Conservation (phyloP, 64 coral and sea anemone species). For the Actinia equina region DNA sequence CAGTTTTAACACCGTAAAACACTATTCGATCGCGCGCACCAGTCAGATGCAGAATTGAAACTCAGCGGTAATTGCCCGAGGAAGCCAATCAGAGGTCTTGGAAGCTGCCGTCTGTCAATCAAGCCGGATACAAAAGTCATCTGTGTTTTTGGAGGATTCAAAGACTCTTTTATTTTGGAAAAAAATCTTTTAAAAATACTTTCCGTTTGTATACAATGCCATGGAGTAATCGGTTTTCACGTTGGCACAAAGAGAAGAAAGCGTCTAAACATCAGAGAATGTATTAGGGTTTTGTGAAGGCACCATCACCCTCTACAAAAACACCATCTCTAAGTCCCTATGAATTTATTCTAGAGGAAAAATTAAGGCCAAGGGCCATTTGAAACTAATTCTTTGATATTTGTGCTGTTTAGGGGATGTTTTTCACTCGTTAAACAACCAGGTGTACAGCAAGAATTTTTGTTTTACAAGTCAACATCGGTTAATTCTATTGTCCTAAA, state of each 20-base stretch:
- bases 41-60: slow-evolving; percentile 64
- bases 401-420: background rate
- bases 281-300: background rate
- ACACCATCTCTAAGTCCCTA: background rate
- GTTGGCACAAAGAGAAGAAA: background rate
- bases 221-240: background rate
- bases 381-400: background rate
- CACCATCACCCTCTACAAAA: background rate
- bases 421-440: background rate
- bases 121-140: slow-evolving; percentile 38
- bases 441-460: background rate
- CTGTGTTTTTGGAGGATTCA: slow-evolving; percentile 25
- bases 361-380: background rate
- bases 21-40: slow-evolving; percentile 63
- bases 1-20: slow-evolving; percentile 66
- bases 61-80: slow-evolving; percentile 72
- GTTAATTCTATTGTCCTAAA: background rate
- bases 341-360: background rate
- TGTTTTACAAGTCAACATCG: background rate
- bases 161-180: background rate
- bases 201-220: background rate
- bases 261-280: background rate
- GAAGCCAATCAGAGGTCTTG: slow-evolving; percentile 72
- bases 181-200: background rate
- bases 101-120: slow-evolving; percentile 68